These are phyloP conservation scores for Aplocera efformata DNA, from an alignment of 2,888 invertebrate species.

Conservation along the genomic window DNA sequence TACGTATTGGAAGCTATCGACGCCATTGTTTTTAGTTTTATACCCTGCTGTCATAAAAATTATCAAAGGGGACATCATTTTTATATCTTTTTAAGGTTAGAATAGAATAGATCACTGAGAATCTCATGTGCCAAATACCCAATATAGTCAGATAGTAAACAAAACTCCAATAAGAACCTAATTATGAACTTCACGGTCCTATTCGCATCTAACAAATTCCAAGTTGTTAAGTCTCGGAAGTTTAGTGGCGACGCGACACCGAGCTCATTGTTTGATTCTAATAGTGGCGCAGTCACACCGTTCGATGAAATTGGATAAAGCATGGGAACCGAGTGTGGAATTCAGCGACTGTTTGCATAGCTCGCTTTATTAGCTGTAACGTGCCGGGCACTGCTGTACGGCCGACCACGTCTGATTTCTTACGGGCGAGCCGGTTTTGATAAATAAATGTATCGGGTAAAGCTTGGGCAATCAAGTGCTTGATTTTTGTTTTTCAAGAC, in stretches of 20 bases:
- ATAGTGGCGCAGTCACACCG: slow-evolving; percentile 59
- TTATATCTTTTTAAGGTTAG: too few species aligned
- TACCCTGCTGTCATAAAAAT: slow-evolving; percentile 18
- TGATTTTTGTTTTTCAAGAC: too few species aligned
- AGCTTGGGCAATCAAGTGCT: too few species aligned
- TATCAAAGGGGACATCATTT: too few species aligned
- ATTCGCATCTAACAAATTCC: slow-evolving; percentile 55
- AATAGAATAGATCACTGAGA: too few species aligned
- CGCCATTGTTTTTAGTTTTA: slow-evolving; percentile 17
- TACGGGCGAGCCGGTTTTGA: too few species aligned
- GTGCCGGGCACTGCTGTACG: slow-evolving; percentile 36
- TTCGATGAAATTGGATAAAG: slow-evolving; percentile 77
- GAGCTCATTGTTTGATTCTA: slow-evolving; percentile 67
- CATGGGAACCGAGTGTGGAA: slow-evolving; percentile 74
- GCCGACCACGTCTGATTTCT: not conserved
- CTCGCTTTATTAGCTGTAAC: slow-evolving; percentile 76
- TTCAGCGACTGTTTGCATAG: slow-evolving; percentile 74
- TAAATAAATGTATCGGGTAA: too few species aligned
- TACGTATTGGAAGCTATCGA: slow-evolving; percentile 1
- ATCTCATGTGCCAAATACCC: too few species aligned
- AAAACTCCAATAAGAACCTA: too few species aligned
- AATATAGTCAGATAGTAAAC: too few species aligned
- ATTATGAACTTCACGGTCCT: slow-evolving; percentile 27
- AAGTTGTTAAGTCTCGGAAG: slow-evolving; percentile 55
- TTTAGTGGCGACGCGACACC: slow-evolving; percentile 63